phyloP scores from a whole-genome alignment of 2,797 vertebrate species.

The Hirundo rustica region DNA sequence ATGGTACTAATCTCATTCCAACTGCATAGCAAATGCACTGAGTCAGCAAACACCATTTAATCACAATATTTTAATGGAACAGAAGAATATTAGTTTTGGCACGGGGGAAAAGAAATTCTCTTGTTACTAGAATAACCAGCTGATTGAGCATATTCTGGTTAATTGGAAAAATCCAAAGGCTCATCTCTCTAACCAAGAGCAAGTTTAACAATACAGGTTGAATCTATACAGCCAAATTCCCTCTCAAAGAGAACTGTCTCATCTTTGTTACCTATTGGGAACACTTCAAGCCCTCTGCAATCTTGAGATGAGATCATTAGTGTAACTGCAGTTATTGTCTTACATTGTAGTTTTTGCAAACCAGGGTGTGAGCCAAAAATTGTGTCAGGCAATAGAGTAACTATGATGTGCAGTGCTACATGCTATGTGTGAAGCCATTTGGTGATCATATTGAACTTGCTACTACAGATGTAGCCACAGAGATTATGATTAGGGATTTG shows the following conservation, averaged over 20 bases:
- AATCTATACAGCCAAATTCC: neutral
- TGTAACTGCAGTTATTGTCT: neutral
- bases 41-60: neutral
- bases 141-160: neutral
- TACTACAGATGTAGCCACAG: neutral
- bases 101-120: neutral
- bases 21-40: neutral
- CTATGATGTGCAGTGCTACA: neutral
- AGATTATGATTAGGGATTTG: neutral
- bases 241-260: neutral
- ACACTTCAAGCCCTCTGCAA: neutral
- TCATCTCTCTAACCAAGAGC: neutral
- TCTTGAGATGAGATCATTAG: neutral
- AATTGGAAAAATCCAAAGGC: neutral
- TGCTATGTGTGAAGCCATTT: accelerated
- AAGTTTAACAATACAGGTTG: neutral
- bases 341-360: neutral
- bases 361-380: neutral
- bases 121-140: neutral
- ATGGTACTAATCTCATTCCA: neutral
- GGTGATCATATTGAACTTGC: neutral
- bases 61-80: neutral
- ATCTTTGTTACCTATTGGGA: neutral
- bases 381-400: neutral
- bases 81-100: neutral